These are phyloP conservation scores for Chironomus tentans DNA, from an alignment of 2,888 invertebrate species.

Conservation along the genomic window DNA sequence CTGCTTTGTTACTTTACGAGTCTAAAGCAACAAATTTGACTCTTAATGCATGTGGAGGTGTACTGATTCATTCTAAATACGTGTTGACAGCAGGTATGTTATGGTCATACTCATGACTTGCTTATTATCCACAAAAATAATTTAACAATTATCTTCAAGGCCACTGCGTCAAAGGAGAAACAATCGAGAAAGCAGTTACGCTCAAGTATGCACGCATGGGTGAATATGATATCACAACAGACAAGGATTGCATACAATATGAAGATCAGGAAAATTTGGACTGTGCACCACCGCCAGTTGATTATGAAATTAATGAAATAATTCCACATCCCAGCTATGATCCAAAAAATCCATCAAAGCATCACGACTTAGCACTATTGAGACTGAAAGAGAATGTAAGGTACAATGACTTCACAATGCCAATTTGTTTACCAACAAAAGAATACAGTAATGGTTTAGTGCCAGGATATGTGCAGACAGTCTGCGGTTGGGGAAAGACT, in stretches of 20 bases:
- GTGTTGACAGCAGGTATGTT: constrained; percentile 37
- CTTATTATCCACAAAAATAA: no score
- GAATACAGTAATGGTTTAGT: constrained; percentile 36
- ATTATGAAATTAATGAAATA: constrained; percentile 52
- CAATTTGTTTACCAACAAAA: constrained; percentile 47
- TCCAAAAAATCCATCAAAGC: constrained; percentile 45
- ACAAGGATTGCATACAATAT: constrained; percentile 50
- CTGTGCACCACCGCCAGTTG: constrained; percentile 57
- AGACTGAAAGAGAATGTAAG: constrained; percentile 35
- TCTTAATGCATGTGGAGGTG: constrained; percentile 37
- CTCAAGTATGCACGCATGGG: constrained; percentile 49
- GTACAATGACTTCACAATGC: constrained; percentile 48
- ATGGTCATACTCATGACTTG: no score
- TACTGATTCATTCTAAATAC: constrained; percentile 35
- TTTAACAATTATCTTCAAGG: not conserved
- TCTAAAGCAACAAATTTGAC: constrained; percentile 27
- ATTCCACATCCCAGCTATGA: constrained; percentile 54
- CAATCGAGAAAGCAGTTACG: constrained; percentile 36
- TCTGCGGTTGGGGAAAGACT: constrained; percentile 55
- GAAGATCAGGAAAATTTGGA: constrained; percentile 35
- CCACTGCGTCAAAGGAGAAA: constrained; percentile 27
- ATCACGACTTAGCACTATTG: constrained; percentile 50
- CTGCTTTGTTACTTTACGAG: constrained; percentile 33
- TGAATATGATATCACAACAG: constrained; percentile 54
- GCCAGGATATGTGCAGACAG: constrained; percentile 43